Percentiles rank a stretch among this genome's conserved stretches.
phyloP scores from a whole-genome alignment of 2,888 invertebrate species.

The Tenthredo scrophulariae region DNA sequence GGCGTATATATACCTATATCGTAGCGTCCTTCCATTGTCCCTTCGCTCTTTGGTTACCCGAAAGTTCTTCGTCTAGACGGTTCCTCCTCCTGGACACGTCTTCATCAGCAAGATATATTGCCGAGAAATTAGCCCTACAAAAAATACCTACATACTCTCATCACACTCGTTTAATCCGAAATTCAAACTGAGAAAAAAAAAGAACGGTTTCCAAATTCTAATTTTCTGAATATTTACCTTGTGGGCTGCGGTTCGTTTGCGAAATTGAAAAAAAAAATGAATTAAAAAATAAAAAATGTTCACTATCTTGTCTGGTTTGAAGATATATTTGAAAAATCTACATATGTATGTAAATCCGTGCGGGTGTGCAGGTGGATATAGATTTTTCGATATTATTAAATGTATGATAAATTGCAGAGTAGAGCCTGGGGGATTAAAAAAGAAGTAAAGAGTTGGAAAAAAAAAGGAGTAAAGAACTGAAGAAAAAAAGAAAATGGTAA shows the following conservation, averaged over 20 bases:
- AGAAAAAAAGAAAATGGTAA: background rate
- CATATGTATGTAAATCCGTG: background rate
- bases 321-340: constrained; percentile 3
- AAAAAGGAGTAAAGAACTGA: background rate
- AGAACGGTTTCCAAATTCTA: no score
- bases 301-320: background rate
- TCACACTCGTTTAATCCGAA: no score
- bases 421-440: background rate
- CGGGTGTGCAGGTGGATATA: background rate
- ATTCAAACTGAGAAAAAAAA: no score
- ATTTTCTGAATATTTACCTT: background rate
- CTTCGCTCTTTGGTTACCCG: background rate
- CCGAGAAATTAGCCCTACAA: no score
- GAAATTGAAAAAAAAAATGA: background rate
- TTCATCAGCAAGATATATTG: no score
- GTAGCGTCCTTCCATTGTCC: background rate
- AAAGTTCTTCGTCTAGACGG: no score
- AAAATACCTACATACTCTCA: no score
- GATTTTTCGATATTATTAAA: constrained; percentile 1
- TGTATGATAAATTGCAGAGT: background rate
- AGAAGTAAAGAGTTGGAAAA: background rate
- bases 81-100: no score
- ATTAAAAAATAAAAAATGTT: background rate
- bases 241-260: background rate
- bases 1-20: background rate